Conservation (phyloP, 2,113 vertebrate species). For the Solenodon paradoxus region DNA sequence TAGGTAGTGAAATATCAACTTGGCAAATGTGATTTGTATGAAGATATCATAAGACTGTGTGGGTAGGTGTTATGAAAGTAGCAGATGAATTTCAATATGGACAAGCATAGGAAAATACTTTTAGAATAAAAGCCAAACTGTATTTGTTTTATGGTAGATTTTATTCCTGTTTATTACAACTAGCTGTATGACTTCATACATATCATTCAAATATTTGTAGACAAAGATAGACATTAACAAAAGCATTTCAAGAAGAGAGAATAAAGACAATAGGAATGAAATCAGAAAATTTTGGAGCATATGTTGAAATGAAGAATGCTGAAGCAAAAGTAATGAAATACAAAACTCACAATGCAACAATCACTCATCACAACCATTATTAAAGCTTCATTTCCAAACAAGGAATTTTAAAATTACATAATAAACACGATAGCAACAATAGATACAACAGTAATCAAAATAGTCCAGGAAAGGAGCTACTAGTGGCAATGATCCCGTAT, state of each 20-base stretch:
- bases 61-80: not conserved
- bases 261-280: not conserved
- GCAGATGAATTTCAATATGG: conserved; percentile 1
- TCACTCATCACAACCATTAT: too few relatives aligned
- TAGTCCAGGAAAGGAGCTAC: not conserved
- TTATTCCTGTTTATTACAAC: not conserved
- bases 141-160: not conserved
- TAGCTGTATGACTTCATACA: not conserved
- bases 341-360: too few relatives aligned
- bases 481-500: not conserved
- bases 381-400: not conserved
- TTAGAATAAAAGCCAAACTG: not conserved
- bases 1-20: not conserved
- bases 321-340: not conserved
- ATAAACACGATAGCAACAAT: not conserved
- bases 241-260: not conserved
- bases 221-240: not conserved
- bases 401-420: not conserved
- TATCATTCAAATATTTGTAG: not conserved
- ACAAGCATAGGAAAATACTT: not conserved
- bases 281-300: not conserved
- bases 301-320: not conserved
- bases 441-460: not conserved
- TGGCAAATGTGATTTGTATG: not conserved
- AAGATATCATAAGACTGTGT: not conserved